These are phyloP conservation scores for Microplitis demolitor DNA, from an alignment of 1,140 invertebrate species.

Conservation along the genomic window DNA sequence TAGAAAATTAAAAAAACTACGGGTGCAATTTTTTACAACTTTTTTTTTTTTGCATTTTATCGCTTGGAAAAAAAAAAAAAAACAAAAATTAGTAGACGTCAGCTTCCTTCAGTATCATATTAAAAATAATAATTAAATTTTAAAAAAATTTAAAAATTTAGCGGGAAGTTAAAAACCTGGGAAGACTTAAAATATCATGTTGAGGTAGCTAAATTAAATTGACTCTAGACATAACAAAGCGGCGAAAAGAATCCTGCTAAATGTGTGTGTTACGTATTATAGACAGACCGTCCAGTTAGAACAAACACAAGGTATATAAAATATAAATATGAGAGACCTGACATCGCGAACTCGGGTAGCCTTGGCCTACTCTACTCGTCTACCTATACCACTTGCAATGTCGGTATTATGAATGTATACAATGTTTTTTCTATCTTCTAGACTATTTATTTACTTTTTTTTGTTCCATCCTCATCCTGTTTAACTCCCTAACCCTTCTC, in stretches of 20 bases:
- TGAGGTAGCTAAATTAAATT: too few relatives aligned
- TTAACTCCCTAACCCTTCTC: background rate
- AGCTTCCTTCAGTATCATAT: too few relatives aligned
- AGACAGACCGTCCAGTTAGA: slow-evolving; percentile 12
- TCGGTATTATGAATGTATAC: background rate
- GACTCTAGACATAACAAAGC: too few relatives aligned
- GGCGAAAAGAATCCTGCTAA: background rate
- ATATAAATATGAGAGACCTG: background rate
- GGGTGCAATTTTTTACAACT: too few relatives aligned
- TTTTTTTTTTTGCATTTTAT: too few relatives aligned
- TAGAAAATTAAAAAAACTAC: too few relatives aligned
- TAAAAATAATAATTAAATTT: too few relatives aligned
- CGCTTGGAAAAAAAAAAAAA: too few relatives aligned
- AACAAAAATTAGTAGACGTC: too few relatives aligned
- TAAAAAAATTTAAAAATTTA: too few relatives aligned
- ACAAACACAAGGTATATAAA: slow-evolving; percentile 9
- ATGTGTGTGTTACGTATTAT: background rate
- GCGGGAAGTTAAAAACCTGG: too few relatives aligned
- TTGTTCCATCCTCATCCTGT: background rate
- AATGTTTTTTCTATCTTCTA: background rate
- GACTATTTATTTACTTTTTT: background rate
- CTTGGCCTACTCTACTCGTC: slow-evolving; percentile 26
- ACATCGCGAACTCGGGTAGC: slow-evolving; percentile 16
- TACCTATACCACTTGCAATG: slow-evolving; percentile 14
- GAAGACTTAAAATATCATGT: too few relatives aligned